phyloP scores from a whole-genome alignment of 1,140 invertebrate genomes.

The Microplitis mediator region DNA sequence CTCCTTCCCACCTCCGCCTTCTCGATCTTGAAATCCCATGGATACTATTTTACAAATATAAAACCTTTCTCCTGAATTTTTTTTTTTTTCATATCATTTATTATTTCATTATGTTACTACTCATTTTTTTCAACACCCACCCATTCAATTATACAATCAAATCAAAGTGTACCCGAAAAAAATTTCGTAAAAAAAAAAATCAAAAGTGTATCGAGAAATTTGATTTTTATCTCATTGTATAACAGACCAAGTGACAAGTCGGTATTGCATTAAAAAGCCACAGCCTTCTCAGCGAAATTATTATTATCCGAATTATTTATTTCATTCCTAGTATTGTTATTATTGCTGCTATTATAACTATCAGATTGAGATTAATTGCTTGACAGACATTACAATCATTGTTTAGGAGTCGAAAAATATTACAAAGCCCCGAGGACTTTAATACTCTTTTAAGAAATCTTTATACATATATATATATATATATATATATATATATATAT shows the following conservation, averaged over 20 bases:
- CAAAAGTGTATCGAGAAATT: not conserved
- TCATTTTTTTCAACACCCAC: not conserved
- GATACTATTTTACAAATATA: not conserved
- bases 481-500: too few species aligned
- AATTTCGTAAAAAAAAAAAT: not conserved
- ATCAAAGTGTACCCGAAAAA: too few species aligned
- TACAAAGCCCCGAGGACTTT: not conserved
- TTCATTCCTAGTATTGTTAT: too few species aligned
- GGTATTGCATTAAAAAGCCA: not conserved
- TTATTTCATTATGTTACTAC: too few species aligned
- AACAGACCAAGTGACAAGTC: not conserved
- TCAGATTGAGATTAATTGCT: slow-evolving; percentile 2
- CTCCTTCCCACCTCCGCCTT: slow-evolving; percentile 2
- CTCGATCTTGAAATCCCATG: not conserved
- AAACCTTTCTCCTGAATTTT: not conserved
- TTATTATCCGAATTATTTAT: not conserved
- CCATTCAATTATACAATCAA: too few species aligned
- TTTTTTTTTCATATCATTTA: too few species aligned
- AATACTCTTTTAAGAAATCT: not conserved
- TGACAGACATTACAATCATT: not conserved
- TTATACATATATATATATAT: too few species aligned
- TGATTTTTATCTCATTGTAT: not conserved
- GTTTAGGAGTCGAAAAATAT: not conserved
- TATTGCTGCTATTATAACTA: not conserved
- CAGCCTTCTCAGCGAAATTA: not conserved